phyloP scores from a whole-genome alignment of 2,113 vertebrate species.

The Eurypyga helias region DNA sequence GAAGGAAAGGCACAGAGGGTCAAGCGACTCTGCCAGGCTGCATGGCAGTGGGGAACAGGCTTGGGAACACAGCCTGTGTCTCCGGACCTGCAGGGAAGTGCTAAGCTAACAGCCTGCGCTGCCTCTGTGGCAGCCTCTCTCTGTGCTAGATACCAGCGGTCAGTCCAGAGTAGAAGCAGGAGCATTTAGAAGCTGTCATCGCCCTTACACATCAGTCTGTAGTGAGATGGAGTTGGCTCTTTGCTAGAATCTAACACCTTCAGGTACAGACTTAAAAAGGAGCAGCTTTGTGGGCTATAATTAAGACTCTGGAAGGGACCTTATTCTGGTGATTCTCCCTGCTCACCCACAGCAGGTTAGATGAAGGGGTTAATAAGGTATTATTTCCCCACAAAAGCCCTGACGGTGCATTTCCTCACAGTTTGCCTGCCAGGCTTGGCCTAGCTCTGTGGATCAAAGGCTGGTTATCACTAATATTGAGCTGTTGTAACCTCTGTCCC shows the following conservation, averaged over 20 bases:
- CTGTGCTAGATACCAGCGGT: not conserved
- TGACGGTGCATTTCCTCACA: conserved; percentile 87
- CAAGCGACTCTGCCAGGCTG: fast-evolving
- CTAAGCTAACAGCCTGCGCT: fast-evolving
- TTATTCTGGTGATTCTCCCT: not conserved
- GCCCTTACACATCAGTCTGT: fast-evolving
- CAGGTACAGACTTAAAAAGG: not conserved
- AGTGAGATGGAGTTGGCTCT: not conserved
- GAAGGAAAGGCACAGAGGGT: not conserved
- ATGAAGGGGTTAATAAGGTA: conserved; percentile 85
- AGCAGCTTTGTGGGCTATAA: not conserved
- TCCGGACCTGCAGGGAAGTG: not conserved
- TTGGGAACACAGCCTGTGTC: not conserved
- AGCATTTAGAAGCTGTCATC: not conserved
- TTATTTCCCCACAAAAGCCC: conserved; percentile 89
- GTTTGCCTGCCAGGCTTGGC: conserved; percentile 79
- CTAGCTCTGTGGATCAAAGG: conserved; percentile 90
- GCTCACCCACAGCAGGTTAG: conserved; percentile 39
- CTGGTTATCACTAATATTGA: conserved; percentile 92
- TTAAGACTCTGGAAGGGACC: not conserved
- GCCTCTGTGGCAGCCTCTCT: not conserved
- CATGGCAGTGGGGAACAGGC: fast-evolving
- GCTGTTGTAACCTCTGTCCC: conserved; percentile 95
- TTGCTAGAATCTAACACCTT: not conserved
- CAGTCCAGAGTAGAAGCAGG: not conserved